phyloP scores from a whole-genome alignment of 2,113 vertebrate genomes.

The Nibea albiflora region DNA sequence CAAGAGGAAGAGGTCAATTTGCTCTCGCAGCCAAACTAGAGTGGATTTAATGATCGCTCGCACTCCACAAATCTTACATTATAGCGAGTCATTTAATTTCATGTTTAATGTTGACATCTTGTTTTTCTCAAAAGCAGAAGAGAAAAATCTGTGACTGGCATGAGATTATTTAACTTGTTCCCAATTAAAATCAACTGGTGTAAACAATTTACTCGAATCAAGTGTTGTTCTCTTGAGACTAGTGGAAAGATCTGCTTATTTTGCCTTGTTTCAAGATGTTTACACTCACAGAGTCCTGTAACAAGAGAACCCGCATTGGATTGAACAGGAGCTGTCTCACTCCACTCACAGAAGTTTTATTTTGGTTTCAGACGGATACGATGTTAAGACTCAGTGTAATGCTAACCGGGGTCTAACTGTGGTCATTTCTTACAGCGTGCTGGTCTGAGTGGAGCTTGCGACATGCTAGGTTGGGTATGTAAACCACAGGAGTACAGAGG shows the following conservation, averaged over 20 bases:
- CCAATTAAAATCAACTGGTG: constrained; percentile 27
- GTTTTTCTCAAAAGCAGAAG: constrained; percentile 21
- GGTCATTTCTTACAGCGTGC: constrained; percentile 41
- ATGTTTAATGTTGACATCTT: constrained; percentile 6
- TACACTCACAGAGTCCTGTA: constrained; percentile 18
- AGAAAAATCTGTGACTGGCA: not conserved
- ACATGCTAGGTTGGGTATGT: constrained; percentile 30
- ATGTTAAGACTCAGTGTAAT: not conserved
- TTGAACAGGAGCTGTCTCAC: constrained; percentile 10
- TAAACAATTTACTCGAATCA: constrained; percentile 38
- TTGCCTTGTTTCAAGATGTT: constrained; percentile 39
- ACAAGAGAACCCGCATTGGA: constrained; percentile 22
- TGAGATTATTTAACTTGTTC: constrained; percentile 30
- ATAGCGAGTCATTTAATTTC: not conserved
- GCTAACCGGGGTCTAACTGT: not conserved
- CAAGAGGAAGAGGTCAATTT: not conserved
- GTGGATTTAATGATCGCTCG: not conserved
- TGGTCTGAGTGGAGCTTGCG: constrained; percentile 24
- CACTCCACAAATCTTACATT: not conserved
- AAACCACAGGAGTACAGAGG: constrained; percentile 47
- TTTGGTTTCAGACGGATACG: not conserved
- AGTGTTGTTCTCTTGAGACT: constrained; percentile 37
- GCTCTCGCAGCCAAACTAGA: not conserved
- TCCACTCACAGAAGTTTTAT: constrained; percentile 4
- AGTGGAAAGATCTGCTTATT: constrained; percentile 33